Conservation (phyloP, 2,888 invertebrate species). For the Acleris literana region DNA sequence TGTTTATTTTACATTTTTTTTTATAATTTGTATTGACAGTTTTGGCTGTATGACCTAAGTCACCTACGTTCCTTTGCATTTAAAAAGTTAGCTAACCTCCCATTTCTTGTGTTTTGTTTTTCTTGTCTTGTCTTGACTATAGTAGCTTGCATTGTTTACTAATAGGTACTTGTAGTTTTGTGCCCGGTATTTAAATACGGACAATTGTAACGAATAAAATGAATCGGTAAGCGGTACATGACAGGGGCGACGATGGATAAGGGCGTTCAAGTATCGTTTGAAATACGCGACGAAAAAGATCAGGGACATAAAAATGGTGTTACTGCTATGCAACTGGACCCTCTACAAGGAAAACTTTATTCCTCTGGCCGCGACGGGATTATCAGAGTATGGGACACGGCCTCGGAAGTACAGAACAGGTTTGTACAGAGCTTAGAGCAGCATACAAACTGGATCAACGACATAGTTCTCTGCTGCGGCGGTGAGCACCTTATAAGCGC, state of each 20-base stretch:
- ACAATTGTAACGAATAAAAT: too few species aligned
- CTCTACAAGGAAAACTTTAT: constrained; percentile 90
- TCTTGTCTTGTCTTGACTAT: too few species aligned
- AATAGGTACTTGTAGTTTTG: too few species aligned
- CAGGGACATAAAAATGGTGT: not conserved
- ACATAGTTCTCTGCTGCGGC: constrained; percentile 95
- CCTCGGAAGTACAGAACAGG: constrained; percentile 53
- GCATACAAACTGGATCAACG: constrained; percentile 98
- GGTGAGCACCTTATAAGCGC: constrained; percentile 96
- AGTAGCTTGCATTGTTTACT: too few species aligned
- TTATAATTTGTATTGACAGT: too few species aligned
- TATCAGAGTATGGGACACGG: constrained; percentile 91
- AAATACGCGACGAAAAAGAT: not conserved
- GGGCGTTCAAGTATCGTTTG: not conserved
- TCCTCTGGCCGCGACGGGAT: constrained; percentile 97
- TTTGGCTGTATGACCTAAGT: too few species aligned
- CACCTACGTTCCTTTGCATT: too few species aligned
- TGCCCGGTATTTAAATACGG: too few species aligned
- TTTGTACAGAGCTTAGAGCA: constrained; percentile 85
- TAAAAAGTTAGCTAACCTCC: too few species aligned
- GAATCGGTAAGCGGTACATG: too few species aligned
- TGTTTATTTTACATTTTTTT: too few species aligned
- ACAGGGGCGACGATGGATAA: not conserved
- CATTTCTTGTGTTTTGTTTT: too few species aligned
- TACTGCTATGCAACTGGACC: constrained; percentile 91